Conservation (phyloP, 2,888 invertebrate genomes). For the Cenopis cana region DNA sequence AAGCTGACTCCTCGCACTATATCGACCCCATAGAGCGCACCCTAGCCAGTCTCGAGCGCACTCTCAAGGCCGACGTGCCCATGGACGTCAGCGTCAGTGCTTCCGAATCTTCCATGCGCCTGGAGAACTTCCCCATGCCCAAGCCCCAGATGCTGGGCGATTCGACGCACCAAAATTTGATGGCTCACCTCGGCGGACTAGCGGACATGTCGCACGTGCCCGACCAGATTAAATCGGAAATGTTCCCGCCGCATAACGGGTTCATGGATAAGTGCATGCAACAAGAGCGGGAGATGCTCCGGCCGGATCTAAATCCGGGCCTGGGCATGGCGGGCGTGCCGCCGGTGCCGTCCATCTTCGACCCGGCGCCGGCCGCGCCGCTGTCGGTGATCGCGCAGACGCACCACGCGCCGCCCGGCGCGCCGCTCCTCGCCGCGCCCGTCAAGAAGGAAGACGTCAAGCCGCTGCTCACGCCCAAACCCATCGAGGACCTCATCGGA, state of each 20-base stretch:
- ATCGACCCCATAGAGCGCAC: conserved; percentile 90
- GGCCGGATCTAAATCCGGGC: conserved; percentile 65
- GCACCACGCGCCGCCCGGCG: conserved; percentile 64
- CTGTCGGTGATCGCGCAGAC: conserved; percentile 71
- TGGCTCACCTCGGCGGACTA: conserved; percentile 78
- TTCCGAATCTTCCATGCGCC: conserved; percentile 77
- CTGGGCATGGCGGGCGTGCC: conserved; percentile 71
- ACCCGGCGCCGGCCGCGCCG: conserved; percentile 82
- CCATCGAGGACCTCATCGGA: conserved; percentile 86
- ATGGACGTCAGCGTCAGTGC: conserved; percentile 82
- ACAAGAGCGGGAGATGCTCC: conserved; percentile 67
- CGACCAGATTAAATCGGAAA: conserved; percentile 72
- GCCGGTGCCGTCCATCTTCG: conserved; percentile 87
- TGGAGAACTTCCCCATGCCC: conserved; percentile 77
- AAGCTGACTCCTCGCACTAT: conserved; percentile 75
- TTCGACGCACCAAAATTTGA: conserved; percentile 71
- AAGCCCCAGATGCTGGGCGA: conserved; percentile 72
- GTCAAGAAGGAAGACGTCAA: conserved; percentile 86
- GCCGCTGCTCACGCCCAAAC: conserved; percentile 87
- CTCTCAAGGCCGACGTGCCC: conserved; percentile 84
- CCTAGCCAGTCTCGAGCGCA: conserved; percentile 88
- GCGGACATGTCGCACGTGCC: conserved; percentile 72
- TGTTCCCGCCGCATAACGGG: conserved; percentile 77
- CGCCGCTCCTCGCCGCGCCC: conserved; percentile 66
- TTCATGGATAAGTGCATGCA: conserved; percentile 70